phyloP scores from a whole-genome alignment of 1,140 invertebrate genomes.

The Physella acuta region DNA sequence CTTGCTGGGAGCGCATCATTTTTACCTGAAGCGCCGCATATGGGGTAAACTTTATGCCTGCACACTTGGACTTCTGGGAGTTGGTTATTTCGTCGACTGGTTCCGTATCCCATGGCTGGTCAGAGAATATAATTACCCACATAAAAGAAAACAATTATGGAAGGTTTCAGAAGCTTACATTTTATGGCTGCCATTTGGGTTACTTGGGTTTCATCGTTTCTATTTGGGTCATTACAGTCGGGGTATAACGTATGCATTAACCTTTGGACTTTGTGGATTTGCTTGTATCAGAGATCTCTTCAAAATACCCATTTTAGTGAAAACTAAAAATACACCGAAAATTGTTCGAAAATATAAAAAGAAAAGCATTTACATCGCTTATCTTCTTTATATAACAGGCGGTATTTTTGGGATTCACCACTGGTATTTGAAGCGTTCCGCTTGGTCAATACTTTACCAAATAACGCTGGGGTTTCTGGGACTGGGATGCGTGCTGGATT shows the following conservation, averaged over 20 bases:
- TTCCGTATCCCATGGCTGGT: constrained; percentile 43
- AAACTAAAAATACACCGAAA: constrained; percentile 23
- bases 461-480: no score
- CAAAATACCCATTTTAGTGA: constrained; percentile 19
- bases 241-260: constrained; percentile 43
- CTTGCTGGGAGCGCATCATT: constrained; percentile 35
- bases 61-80: constrained; percentile 33
- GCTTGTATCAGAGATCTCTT: constrained; percentile 45
- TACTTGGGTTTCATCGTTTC: constrained; percentile 41
- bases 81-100: constrained; percentile 41
- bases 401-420: no score
- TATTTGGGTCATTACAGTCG: constrained; percentile 38
- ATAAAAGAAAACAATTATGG: constrained; percentile 25
- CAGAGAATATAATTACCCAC: constrained; percentile 32
- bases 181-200: constrained; percentile 28
- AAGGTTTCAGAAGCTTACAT: constrained; percentile 33
- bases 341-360: no score
- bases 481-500: no score
- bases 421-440: no score
- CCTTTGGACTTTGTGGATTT: constrained; percentile 42
- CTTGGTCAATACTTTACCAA: no score
- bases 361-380: no score
- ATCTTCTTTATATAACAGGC: no score
- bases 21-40: constrained; percentile 29
- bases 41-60: constrained; percentile 28